phyloP scores from a whole-genome alignment of 2,797 vertebrate genomes.

The Neoniphon sammara region DNA sequence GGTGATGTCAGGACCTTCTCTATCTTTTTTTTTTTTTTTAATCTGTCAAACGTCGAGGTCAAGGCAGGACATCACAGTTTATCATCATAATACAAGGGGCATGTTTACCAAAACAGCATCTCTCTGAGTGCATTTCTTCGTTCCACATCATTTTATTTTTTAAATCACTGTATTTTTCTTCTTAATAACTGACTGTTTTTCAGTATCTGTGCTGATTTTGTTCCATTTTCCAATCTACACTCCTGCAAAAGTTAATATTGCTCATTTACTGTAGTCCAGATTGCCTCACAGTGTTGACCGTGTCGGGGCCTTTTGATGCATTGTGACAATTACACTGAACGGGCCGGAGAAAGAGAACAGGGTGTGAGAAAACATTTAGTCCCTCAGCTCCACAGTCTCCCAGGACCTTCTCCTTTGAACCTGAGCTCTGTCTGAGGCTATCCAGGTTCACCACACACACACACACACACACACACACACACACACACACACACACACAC shows the following conservation, averaged over 20 bases:
- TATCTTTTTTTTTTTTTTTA: too few relatives aligned
- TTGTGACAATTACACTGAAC: neutral
- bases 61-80: too few relatives aligned
- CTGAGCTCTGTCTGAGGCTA: constrained; percentile 42
- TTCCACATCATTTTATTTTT: too few relatives aligned
- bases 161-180: neutral
- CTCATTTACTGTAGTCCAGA: too few relatives aligned
- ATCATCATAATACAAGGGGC: too few relatives aligned
- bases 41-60: too few relatives aligned
- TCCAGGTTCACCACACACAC: constrained; percentile 48
- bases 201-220: neutral
- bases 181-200: neutral
- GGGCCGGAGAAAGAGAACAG: neutral
- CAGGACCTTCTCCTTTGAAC: constrained; percentile 25
- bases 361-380: constrained; percentile 39
- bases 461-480: constrained; percentile 4
- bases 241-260: too few relatives aligned
- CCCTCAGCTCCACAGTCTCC: constrained; percentile 52
- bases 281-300: too few relatives aligned
- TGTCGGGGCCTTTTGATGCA: too few relatives aligned
- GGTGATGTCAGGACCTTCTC: too few relatives aligned
- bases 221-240: neutral
- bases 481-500: constrained; percentile 7
- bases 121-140: too few relatives aligned
- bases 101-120: too few relatives aligned